Percentiles rank a stretch among this genome's conserved stretches.
These are phyloP conservation scores for Tarsius wallacei DNA, from an alignment of 2,797 vertebrate species.

Conservation along the genomic window DNA sequence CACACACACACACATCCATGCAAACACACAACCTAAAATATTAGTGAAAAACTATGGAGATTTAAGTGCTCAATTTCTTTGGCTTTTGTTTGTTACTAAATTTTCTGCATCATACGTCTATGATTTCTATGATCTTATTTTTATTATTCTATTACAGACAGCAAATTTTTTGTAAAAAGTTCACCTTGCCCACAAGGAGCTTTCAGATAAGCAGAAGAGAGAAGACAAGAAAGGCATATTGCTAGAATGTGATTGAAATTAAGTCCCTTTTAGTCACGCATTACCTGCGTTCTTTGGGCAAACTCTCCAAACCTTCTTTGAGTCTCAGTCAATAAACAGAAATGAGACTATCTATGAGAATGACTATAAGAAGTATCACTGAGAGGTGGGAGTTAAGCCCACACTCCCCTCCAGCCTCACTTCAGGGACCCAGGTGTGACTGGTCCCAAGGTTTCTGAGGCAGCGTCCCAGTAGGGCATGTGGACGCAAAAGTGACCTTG, in stretches of 20 bases:
- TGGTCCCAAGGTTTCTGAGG: not conserved
- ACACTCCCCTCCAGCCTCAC: not conserved
- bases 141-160: constrained; percentile 17
- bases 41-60: not conserved
- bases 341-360: not conserved
- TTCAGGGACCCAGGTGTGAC: not conserved
- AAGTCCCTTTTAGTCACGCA: not conserved
- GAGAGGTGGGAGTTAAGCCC: not conserved
- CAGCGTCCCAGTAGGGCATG: not conserved
- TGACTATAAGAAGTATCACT: not conserved
- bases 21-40: not conserved
- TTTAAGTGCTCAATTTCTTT: not conserved
- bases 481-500: not conserved
- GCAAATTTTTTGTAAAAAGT: not conserved
- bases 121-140: constrained; percentile 23
- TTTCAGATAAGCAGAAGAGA: not conserved
- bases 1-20: not conserved
- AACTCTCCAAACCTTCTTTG: not conserved
- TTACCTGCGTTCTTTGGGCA: not conserved
- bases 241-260: not conserved
- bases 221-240: not conserved
- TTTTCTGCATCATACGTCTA: not conserved
- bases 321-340: not conserved
- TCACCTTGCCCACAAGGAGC: not conserved
- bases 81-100: not conserved